phyloP scores from a whole-genome alignment of 2,888 invertebrate species.

The Clanis bilineata region DNA sequence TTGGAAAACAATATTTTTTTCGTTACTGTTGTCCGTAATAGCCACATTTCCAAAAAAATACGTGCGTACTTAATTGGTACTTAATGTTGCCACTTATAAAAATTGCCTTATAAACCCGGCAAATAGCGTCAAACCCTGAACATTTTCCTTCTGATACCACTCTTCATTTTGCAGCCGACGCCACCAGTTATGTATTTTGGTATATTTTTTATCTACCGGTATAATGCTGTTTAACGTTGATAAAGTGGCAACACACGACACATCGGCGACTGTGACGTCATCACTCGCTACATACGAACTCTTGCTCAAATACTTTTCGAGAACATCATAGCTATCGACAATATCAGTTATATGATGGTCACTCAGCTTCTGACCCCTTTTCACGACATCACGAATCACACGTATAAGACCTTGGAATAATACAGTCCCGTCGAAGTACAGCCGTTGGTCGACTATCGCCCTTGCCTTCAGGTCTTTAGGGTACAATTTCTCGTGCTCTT shows the following conservation, averaged over 20 bases:
- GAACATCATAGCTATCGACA: constrained; percentile 42
- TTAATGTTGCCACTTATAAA: constrained; percentile 16
- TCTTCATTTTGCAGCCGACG: constrained; percentile 32
- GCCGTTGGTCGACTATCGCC: constrained; percentile 43
- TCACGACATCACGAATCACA: constrained; percentile 37
- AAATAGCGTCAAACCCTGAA: constrained; percentile 39
- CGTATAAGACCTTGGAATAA: constrained; percentile 44
- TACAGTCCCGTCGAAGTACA: constrained; percentile 49
- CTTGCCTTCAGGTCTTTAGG: constrained; percentile 38
- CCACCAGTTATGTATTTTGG: constrained; percentile 42
- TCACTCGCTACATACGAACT: constrained; percentile 39
- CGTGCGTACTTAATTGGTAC: neutral
- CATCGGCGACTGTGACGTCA: constrained; percentile 47
- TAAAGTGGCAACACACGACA: constrained; percentile 48
- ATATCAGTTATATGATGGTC: constrained; percentile 37
- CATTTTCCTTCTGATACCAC: constrained; percentile 46
- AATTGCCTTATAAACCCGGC: constrained; percentile 35
- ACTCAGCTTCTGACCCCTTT: constrained; percentile 25
- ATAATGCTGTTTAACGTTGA: constrained; percentile 42
- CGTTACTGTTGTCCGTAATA: no score
- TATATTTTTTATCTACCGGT: constrained; percentile 35
- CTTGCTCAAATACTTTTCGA: constrained; percentile 44
- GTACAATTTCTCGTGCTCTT: constrained; percentile 36
- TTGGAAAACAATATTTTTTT: no score
- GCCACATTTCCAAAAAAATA: neutral